Conservation (phyloP, 2,797 vertebrate species). For the Dermochelys coriacea region DNA sequence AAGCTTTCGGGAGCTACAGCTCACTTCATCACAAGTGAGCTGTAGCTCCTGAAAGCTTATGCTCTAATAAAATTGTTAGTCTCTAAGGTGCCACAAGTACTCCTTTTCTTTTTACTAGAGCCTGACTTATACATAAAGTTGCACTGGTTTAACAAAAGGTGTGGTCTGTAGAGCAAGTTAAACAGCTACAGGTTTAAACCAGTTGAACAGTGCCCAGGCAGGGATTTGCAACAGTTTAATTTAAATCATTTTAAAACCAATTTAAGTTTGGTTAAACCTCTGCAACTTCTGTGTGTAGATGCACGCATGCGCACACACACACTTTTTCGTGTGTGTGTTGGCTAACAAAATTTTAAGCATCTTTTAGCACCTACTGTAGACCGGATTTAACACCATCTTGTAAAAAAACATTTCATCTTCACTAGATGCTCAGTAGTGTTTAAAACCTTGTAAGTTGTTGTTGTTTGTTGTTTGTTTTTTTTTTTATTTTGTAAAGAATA, state of each 20-base stretch:
- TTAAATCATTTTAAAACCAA: not conserved
- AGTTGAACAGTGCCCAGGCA: not conserved
- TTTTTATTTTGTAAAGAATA: not conserved
- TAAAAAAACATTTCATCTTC: not conserved
- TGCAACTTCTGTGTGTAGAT: not conserved
- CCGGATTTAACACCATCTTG: not conserved
- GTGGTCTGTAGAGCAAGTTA: not conserved
- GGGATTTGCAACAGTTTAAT: not conserved
- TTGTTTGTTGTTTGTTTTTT: not conserved
- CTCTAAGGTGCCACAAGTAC: too few species aligned
- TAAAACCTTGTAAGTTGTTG: not conserved
- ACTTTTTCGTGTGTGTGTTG: too few species aligned
- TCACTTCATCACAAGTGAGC: too few species aligned
- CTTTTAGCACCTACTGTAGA: not conserved
- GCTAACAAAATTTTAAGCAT: not conserved
- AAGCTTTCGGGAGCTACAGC: too few species aligned
- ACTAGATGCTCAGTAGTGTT: not conserved
- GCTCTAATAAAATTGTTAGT: too few species aligned
- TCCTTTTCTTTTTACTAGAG: not conserved
- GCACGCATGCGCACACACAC: too few species aligned
- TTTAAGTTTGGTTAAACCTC: not conserved
- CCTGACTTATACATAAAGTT: not conserved
- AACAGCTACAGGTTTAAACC: not conserved
- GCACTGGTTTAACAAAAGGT: not conserved
- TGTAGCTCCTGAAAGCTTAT: too few species aligned